Base-by-base conservation (phyloP, 2,888 invertebrate genomes). In the Xanthorhoe designata region DNA sequence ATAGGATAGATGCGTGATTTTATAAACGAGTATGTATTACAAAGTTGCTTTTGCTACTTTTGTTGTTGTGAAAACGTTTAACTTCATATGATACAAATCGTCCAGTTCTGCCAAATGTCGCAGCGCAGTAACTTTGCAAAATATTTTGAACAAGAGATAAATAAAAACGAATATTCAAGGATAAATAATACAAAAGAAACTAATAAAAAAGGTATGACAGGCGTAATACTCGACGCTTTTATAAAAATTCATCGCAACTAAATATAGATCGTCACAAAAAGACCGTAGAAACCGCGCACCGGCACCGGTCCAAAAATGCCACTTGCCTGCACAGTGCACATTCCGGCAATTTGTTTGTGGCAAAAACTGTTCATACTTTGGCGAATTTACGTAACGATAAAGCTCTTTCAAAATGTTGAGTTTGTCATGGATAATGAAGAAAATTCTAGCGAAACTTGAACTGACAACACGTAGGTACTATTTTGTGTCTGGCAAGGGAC, bases 241-340 rank as follows among this genome's bases (percentile, higher is more conserved):
- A 51, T 53, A 55, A 58, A 61, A 61, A 64, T 32, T 57, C 45
- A 64, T 42, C 47, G 15, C 42, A 63, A 32, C 62, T 64, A 68
- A 53, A 63, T 64, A 64, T 66, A 72, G 66, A 17, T 66, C 61
- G 59, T 64, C 61, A 63, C 70, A 65, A 66, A 73, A 71, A 62
- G 64, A 72, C 15, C 54, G 38, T 24, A 24, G 32, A n/a, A 19
- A 68, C 70, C 74, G 75, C 61, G 61, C 52, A 52, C 45, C 64
- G 32, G 61, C 52, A 52, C 45, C 64, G 32, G 19, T 53, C 57
- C 49, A 47, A 66, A 61, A 76, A 75, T 57, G 66, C 66, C 70
- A 64, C 66, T 61, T 64, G 70, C 53, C 58, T 61, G 70, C 51
- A 63, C 68, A 70, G 57, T 61, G 70, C 51, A 63, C 68, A 70